Evolutionary conservation across 2,113 vertebrate genomes (phyloP).

Genomic region (Cygnus buccinator): DNA sequence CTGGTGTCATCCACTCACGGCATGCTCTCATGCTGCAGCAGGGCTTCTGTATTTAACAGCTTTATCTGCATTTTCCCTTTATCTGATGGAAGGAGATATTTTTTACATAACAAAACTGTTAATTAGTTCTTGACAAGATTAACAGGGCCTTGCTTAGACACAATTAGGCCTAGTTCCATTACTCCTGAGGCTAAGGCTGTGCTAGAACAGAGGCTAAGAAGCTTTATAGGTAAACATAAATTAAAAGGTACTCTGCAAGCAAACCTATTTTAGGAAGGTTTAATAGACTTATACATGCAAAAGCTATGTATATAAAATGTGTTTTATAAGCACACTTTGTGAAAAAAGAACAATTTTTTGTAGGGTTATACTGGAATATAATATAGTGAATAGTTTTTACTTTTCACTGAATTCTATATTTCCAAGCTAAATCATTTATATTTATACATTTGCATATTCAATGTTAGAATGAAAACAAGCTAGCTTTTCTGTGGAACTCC

Average conservation of each 20-base stretch:
- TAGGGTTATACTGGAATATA: neutral
- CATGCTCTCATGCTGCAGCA: neutral
- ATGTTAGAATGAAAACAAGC: neutral
- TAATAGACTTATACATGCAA: neutral
- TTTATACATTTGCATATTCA: neutral
- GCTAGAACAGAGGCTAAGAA: neutral
- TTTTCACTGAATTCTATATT: neutral
- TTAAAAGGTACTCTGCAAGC: neutral
- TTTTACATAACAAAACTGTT: slow-evolving; percentile 52
- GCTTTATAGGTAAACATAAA: slow-evolving; percentile 1
- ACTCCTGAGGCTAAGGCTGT: slow-evolving; percentile 23
- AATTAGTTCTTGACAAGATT: slow-evolving; percentile 32
- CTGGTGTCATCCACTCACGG: neutral
- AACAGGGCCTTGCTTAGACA: slow-evolving; percentile 47
- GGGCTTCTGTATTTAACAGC: neutral
- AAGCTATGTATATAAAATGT: neutral
- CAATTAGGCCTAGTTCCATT: slow-evolving; percentile 29
- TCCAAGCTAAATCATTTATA: neutral
- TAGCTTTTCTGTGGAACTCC: neutral
- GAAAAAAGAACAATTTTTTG: neutral
- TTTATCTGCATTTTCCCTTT: slow-evolving; percentile 20
- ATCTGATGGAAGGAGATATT: slow-evolving; percentile 42
- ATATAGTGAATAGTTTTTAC: neutral
- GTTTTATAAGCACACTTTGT: neutral
- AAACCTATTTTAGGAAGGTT: neutral